phyloP scores from a whole-genome alignment of 2,888 invertebrate genomes.

The Temnothorax unifasciatus region DNA sequence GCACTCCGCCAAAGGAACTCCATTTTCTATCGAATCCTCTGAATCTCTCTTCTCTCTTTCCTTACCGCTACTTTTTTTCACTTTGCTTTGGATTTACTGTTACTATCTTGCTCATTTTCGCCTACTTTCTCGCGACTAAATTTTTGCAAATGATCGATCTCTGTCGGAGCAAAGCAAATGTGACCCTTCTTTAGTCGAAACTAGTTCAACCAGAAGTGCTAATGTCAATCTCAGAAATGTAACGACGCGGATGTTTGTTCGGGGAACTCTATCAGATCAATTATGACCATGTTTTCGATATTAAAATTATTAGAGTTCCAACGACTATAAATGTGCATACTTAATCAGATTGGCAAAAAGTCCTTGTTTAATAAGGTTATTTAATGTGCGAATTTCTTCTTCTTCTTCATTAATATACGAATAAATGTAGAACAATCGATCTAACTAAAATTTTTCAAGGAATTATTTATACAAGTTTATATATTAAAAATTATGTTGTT shows the following conservation, averaged over 20 bases:
- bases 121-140: conserved; percentile 39
- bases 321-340: neutral
- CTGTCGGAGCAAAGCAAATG: neutral
- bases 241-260: neutral
- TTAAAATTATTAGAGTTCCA: neutral
- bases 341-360: neutral
- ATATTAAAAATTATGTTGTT: too few relatives aligned
- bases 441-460: neutral
- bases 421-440: neutral
- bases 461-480: neutral
- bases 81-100: conserved; percentile 26
- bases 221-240: conserved; percentile 21
- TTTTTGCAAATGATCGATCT: conserved; percentile 57
- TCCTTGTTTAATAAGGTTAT: neutral
- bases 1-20: conserved; percentile 70
- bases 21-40: conserved; percentile 69
- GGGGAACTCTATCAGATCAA: neutral
- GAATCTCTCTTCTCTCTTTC: conserved; percentile 11
- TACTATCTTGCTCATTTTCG: conserved; percentile 19
- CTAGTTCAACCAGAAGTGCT: conserved; percentile 11
- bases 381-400: too few relatives aligned
- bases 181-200: neutral
- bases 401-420: too few relatives aligned
- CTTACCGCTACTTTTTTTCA: neutral
- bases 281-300: neutral